Percentiles rank a stretch among this genome's conserved stretches.
Evolutionary conservation across 2,797 vertebrate genomes (phyloP).

Genomic region (Pagetopsis macropterus): DNA sequence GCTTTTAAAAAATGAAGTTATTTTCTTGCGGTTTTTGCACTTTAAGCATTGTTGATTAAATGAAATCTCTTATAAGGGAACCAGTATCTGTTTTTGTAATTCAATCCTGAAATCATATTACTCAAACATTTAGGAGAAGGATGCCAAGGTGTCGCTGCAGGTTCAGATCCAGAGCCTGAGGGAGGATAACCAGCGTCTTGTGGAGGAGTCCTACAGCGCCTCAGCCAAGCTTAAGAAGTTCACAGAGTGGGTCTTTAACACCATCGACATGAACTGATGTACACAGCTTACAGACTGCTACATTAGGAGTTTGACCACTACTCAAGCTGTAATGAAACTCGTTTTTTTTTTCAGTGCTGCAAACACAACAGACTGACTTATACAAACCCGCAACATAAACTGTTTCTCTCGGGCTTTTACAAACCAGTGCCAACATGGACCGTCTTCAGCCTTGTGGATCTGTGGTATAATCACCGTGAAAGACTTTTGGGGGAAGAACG

Average conservation of each 20-base stretch:
- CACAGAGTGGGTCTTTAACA: constrained; percentile 99
- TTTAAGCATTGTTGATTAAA: background rate
- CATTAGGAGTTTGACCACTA: constrained; percentile 58
- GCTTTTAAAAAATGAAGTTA: background rate
- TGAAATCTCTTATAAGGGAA: background rate
- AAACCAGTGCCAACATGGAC: constrained; percentile 61
- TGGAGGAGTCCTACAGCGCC: constrained; percentile 95
- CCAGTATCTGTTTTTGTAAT: background rate
- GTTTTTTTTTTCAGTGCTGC: constrained; percentile 27
- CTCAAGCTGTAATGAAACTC: constrained; percentile 39
- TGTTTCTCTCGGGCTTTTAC: constrained; percentile 31
- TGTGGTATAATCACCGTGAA: constrained; percentile 30
- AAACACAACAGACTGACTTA: constrained; percentile 16
- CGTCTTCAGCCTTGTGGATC: constrained; percentile 45
- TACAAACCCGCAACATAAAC: constrained; percentile 9
- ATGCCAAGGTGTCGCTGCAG: constrained; percentile 92
- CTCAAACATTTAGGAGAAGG: constrained; percentile 87
- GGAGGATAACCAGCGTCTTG: constrained; percentile 90
- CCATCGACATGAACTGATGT: constrained; percentile 96
- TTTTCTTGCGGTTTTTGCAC: background rate
- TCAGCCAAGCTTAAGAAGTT: constrained; percentile 98
- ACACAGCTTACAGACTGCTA: constrained; percentile 9
- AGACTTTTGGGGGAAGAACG: constrained; percentile 19
- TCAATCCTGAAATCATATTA: background rate
- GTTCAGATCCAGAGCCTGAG: constrained; percentile 81